Conservation (phyloP, 92 coral and sea anemone genomes). For the Micromussa lordhowensis region DNA sequence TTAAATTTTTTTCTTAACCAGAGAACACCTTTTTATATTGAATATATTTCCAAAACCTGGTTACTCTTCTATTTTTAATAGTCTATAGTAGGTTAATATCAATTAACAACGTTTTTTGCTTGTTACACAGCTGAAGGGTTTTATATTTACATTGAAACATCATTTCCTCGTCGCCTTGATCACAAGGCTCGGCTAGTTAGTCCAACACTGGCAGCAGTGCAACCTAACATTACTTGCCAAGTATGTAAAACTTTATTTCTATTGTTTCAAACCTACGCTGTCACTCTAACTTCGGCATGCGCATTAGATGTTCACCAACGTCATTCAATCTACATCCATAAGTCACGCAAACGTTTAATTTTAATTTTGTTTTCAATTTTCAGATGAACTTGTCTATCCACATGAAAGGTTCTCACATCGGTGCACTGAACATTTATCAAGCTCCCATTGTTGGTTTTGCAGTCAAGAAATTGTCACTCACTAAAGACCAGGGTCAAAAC, state of each 20-base stretch:
- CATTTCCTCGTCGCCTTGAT: constrained; percentile 54
- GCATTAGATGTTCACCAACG: background rate
- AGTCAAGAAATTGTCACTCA: constrained; percentile 49
- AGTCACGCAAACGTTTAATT: background rate
- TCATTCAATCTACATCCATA: background rate
- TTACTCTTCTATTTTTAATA: too few species aligned
- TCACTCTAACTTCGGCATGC: background rate
- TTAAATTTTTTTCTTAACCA: too few species aligned
- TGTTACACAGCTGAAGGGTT: constrained; percentile 44
- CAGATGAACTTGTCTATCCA: constrained; percentile 78
- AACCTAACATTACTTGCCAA: constrained; percentile 59
- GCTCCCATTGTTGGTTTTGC: constrained; percentile 81
- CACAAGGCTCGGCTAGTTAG: constrained; percentile 80
- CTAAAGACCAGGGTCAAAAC: constrained; percentile 40
- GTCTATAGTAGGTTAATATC: too few species aligned
- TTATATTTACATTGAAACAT: constrained; percentile 80
- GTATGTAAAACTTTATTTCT: constrained; percentile 44
- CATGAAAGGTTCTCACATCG: constrained; percentile 73
- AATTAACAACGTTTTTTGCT: background rate
- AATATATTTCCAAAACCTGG: too few species aligned
- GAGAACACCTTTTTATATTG: too few species aligned
- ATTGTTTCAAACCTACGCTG: background rate
- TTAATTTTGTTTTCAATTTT: background rate
- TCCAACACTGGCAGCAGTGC: constrained; percentile 74
- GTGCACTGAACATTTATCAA: constrained; percentile 73